Base-by-base conservation (phyloP, 2,888 invertebrate genomes). In the Mythimna vitellina region DNA sequence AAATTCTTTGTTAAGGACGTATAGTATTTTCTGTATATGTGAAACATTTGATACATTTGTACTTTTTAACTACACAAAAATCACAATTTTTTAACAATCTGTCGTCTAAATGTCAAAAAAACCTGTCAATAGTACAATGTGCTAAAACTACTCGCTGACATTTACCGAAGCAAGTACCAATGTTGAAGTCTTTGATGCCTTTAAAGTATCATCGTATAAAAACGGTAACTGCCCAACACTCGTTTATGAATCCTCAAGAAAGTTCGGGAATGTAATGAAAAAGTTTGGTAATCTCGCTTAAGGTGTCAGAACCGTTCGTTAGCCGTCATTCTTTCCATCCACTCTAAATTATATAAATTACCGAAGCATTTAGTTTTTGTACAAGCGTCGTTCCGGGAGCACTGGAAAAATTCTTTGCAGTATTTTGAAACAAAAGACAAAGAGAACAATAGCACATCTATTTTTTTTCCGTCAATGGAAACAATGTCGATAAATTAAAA, bases 291-390 rank as follows among this genome's bases (percentile, higher is more conserved):
- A 89, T 90, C 84, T 86, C 84, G 78, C 86, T 82, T 67, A 80
- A 92, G 92, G 93, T 92, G 92, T 92, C 88, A 90, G 85, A 89
- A 87, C 83, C 80, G 88, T 92, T 92, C 90, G 90, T 92, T 92
- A 92, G 86, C 81, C 87, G 81, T 89, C 89, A 90, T 91, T 88
- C 89, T 84, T 84, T 81, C 70, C 77, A 73, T 83, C 80, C 86
- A 81, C 80, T 88, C 86, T 84, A 88, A 90, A 89, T 90, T 88
- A 88, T 89, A 88, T 87, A 88, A 89, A 91, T 90, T 88, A 88
- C 86, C 57, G 68, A 87, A 87, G 87, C 85, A 90, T 89, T 88
- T 87, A 79, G 83, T 86, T 90, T 90, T 90, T 91, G 86, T 86
- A 82, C 73, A 81, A 73, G 64, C 75, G 61, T 65, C 70, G 67